Evolutionary conservation across 1,140 invertebrate genomes (phyloP).

Genomic region (Trypoxylus dichotomus): DNA sequence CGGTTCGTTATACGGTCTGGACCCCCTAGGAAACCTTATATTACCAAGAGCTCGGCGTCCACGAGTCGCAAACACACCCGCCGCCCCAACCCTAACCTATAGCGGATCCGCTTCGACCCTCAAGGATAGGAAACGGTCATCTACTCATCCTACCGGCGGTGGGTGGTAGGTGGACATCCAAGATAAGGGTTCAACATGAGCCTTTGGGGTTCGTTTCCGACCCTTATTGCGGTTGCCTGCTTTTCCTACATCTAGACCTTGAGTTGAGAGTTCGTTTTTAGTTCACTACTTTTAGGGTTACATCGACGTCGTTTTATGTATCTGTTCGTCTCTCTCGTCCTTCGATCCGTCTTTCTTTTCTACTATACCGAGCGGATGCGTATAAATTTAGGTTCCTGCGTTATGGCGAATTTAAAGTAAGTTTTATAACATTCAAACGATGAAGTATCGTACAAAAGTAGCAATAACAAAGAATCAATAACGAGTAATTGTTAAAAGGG

Average conservation of each 20-base stretch:
- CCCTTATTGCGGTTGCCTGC: slow-evolving; percentile 41
- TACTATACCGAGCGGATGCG: neutral
- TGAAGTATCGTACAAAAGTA: neutral
- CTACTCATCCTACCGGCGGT: slow-evolving; percentile 38
- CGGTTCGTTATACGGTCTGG: slow-evolving; percentile 10
- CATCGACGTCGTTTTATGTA: slow-evolving; percentile 27
- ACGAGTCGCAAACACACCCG: slow-evolving; percentile 35
- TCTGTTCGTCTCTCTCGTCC: neutral
- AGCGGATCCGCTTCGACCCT: slow-evolving; percentile 42
- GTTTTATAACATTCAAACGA: neutral
- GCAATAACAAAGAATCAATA: neutral
- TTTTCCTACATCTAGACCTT: slow-evolving; percentile 35
- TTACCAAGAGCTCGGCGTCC: slow-evolving; percentile 45
- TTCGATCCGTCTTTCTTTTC: neutral
- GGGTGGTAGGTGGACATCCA: slow-evolving; percentile 44
- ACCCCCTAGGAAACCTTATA: slow-evolving; percentile 47
- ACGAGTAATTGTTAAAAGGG: too few species aligned
- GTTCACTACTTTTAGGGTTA: slow-evolving; percentile 27
- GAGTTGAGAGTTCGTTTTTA: slow-evolving; percentile 30
- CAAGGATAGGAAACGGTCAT: slow-evolving; percentile 47
- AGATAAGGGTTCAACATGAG: slow-evolving; percentile 44
- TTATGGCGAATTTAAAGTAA: neutral
- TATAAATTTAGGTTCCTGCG: neutral
- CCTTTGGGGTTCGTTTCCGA: slow-evolving; percentile 37
- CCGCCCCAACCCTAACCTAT: slow-evolving; percentile 33